Evolutionary conservation across 2,888 invertebrate species (phyloP), one percentile per base, ranked within the genome.

Genomic region (Pachydiplax longipennis): DNA sequence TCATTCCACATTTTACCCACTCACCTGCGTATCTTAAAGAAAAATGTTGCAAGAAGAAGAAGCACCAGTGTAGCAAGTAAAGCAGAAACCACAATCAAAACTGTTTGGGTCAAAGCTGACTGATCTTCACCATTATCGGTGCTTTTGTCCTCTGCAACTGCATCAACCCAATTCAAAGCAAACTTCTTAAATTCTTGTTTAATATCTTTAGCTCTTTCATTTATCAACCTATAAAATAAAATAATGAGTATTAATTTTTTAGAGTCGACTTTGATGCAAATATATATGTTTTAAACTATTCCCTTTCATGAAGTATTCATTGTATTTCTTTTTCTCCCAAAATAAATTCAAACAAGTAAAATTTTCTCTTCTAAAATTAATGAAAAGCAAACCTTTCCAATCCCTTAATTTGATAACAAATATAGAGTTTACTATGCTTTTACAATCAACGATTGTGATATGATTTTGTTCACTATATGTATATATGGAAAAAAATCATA

Each of bases 1-100:
- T 13, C 22, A 35, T 44, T 44, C n/a, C 18, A 82, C 37, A 37
- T 12, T 15, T 18, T 37, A 13, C 22, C 37, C 18, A 13, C 93
- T 93, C 93, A 96, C 96, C 95, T 94, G 93, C 95, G 94, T 0
- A 95, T 96, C 93, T 95, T 95, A 83, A 96, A 91, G 91, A 95
- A 93, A 93, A 95, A 96, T 0, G 95, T 94, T 2, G 95, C 92
- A 5, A 95, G 93, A 91, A 96, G 93, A 91, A 95, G 92, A 81
- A 95, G 92, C 61, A 94, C 95, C 0, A 96, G 93, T 0, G 95
- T 92, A 0, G 94, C 95, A 1, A 96, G 94, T 10, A 96, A 93
- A 0, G 94, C 95, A 0, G 95, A 95, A 40, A 95, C 93, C 13
- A 94, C 94, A 82, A 95, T 94, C 40, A 96, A 94, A 92, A 95